Percentiles rank a stretch among this genome's conserved stretches.
These are phyloP conservation scores for Idaea straminata DNA, from an alignment of 2,888 invertebrate genomes.

Conservation along the genomic window DNA sequence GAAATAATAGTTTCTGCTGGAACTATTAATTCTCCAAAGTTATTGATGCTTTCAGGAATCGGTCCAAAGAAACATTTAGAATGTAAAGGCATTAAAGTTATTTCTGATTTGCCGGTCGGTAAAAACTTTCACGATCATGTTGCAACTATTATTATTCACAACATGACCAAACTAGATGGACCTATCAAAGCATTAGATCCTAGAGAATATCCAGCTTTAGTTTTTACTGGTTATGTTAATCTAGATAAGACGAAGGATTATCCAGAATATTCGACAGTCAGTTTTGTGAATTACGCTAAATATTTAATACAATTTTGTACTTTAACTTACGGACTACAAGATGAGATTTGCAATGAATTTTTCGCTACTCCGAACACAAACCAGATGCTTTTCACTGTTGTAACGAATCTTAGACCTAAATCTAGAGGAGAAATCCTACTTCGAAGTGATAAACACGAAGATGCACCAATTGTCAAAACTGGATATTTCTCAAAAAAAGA, in stretches of 20 bases:
- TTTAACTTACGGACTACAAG: slow-evolving; percentile 13
- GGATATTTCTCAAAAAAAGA: slow-evolving; percentile 29
- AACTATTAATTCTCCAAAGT: slow-evolving; percentile 41
- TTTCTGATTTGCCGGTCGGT: slow-evolving; percentile 45
- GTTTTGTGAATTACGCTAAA: slow-evolving; percentile 19
- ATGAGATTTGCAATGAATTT: slow-evolving; percentile 25
- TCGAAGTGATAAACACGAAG: slow-evolving; percentile 33
- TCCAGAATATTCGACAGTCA: slow-evolving; percentile 38
- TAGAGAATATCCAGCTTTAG: slow-evolving; percentile 54
- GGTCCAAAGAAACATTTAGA: slow-evolving; percentile 43
- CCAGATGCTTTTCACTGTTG: slow-evolving; percentile 20
- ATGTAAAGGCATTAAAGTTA: slow-evolving; percentile 33
- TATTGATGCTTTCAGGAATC: slow-evolving; percentile 50
- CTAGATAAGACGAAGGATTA: slow-evolving; percentile 30
- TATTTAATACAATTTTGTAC: slow-evolving; percentile 37
- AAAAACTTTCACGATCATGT: slow-evolving; percentile 43
- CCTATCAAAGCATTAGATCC: slow-evolving; percentile 15
- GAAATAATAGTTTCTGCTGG: slow-evolving; percentile 51
- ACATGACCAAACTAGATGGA: slow-evolving; percentile 21
- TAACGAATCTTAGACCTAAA: slow-evolving; percentile 33
- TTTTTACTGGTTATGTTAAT: slow-evolving; percentile 29
- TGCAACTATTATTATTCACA: slow-evolving; percentile 22
- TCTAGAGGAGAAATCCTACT: slow-evolving; percentile 39
- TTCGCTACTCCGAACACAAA: slow-evolving; percentile 19
- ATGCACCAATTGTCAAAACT: slow-evolving; percentile 34